Evolutionary conservation across 2,113 vertebrate species (phyloP), one percentile per base, ranked within the genome.

Genomic region (Hypocryptadius cinnamomeus): DNA sequence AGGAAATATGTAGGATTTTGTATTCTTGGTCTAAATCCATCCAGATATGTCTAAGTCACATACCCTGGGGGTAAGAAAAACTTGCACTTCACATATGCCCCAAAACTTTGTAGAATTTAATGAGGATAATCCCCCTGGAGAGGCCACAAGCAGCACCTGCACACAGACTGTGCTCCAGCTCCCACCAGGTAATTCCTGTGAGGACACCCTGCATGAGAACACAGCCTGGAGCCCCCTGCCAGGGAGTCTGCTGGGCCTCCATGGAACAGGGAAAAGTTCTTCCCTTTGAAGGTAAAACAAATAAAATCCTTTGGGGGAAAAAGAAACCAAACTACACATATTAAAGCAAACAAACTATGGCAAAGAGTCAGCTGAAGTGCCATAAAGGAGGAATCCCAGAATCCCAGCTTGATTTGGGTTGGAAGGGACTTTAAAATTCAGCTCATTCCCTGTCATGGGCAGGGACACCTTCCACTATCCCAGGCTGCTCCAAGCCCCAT

Each of bases 131-230:
- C 18, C 45, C 72, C 64, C 11, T 11, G 19, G 40, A 73, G 31
- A 31, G 50, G n/a, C 64, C 24, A 22, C 70, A 51, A 1, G 7
- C 48, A 22, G 42, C 70, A 40, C 24, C 66, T 22, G 2, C n/a
- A 37, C 10, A 51, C 11, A 40, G 57, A 40, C 17, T 15, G 2
- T 17, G 70, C 40, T 60, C 48, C 27, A 47, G 50, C 17, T 68
- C 23, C 60, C 15, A 1, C 2, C 15, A 37, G 44, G 33, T 33
- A 73, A 56, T 6, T n/a, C 73, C 60, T 59, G 35, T 3, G 48
- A 28, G 3, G 1, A 57, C 40, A 68, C 5, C 22, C 73, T 30
- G 44, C 37, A 27, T 0, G 0, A n/a, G 33, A 56, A 27, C 24
- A 44, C n/a, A 57, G 42, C 10, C 31, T 2, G 31, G n/a, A 84